These are phyloP conservation scores for Corythornis vintsioides DNA, from an alignment of 2,113 vertebrate species.

Conservation along the genomic window DNA sequence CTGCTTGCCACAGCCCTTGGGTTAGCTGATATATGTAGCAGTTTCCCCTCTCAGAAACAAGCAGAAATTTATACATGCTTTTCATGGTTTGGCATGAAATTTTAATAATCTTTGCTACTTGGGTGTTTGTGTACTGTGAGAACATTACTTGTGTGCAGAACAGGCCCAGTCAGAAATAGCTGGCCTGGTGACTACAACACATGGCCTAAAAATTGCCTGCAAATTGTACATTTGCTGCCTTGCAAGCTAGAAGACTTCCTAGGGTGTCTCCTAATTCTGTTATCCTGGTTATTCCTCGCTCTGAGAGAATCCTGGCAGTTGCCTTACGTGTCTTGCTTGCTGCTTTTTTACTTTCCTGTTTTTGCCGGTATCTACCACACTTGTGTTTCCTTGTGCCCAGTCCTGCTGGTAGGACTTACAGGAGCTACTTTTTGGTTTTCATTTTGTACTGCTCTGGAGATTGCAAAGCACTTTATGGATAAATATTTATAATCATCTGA, in stretches of 20 bases:
- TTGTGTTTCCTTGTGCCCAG: neutral
- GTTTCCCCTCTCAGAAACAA: conserved; percentile 23
- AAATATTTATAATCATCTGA: neutral
- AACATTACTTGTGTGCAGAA: neutral
- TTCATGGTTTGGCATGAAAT: conserved; percentile 58
- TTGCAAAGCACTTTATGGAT: neutral
- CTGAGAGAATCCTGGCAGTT: neutral
- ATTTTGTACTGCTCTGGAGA: neutral
- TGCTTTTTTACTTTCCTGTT: neutral
- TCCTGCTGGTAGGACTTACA: neutral
- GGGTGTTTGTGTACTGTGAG: neutral
- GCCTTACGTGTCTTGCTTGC: neutral
- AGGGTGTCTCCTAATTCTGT: neutral
- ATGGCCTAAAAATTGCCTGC: neutral
- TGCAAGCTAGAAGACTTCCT: conserved; percentile 1
- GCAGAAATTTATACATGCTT: conserved; percentile 3
- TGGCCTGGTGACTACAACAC: conserved; percentile 3
- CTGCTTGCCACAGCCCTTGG: neutral
- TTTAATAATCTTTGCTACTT: conserved; percentile 54
- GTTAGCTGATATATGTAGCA: neutral
- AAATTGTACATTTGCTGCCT: conserved; percentile 10
- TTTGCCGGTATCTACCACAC: neutral
- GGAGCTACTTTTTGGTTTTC: neutral
- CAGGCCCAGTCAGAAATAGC: conserved; percentile 39
- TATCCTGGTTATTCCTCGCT: neutral